phyloP scores from a whole-genome alignment of 2,888 invertebrate genomes.

The Piscicola geometra region DNA sequence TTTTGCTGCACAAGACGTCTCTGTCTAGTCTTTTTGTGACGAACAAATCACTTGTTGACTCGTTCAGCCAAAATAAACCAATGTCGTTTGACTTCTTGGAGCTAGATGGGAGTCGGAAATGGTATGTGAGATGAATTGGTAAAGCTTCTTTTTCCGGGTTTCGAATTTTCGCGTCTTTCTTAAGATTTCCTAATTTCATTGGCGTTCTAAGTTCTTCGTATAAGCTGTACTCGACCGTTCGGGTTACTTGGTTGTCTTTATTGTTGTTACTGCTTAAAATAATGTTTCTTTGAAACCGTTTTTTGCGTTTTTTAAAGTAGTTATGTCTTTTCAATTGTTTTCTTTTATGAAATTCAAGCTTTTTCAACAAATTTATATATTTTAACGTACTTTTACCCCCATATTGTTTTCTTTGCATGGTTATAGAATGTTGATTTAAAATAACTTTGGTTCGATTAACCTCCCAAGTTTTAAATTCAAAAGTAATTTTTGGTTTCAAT shows the following conservation, averaged over 20 bases:
- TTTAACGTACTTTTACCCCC: too few relatives aligned
- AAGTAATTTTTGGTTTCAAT: too few relatives aligned
- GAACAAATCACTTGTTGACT: constrained; percentile 37
- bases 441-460: too few relatives aligned
- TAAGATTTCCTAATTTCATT: constrained; percentile 4
- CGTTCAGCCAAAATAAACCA: constrained; percentile 33
- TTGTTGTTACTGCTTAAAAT: neutral
- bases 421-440: too few relatives aligned
- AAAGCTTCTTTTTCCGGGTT: neutral
- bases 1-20: constrained; percentile 35
- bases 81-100: neutral
- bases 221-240: constrained; percentile 14
- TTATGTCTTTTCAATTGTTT: too few relatives aligned
- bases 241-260: constrained; percentile 3
- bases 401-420: too few relatives aligned
- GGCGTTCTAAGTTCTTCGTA: constrained; percentile 22
- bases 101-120: neutral
- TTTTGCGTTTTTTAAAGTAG: too few relatives aligned
- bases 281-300: neutral
- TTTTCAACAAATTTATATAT: too few relatives aligned
- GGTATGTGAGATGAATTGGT: neutral
- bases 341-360: too few relatives aligned
- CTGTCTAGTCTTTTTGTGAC: constrained; percentile 38
- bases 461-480: too few relatives aligned
- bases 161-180: neutral